Percentiles rank a stretch among this genome's conserved stretches.
These are phyloP conservation scores for Gambusia affinis DNA, from an alignment of 2,113 vertebrate species.

Conservation along the genomic window DNA sequence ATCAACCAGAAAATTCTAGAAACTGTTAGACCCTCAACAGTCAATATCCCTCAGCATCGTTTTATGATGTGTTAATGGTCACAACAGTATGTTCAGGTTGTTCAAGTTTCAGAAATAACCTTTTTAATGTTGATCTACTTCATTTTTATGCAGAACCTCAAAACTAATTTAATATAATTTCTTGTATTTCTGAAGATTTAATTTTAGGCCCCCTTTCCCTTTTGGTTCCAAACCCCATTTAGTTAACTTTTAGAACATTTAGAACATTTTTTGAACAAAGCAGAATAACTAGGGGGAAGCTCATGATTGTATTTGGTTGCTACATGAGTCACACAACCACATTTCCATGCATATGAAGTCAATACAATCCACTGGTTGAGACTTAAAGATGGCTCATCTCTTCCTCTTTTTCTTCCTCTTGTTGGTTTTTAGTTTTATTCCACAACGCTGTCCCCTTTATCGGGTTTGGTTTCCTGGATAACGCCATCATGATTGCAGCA, in stretches of 20 bases:
- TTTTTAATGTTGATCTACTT: neutral
- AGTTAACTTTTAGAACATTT: neutral
- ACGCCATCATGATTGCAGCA: slow-evolving; percentile 98
- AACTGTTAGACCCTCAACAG: neutral
- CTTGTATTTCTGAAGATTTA: neutral
- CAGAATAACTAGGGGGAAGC: too few species aligned
- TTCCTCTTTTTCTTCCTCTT: neutral
- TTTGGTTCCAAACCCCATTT: neutral
- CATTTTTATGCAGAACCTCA: neutral
- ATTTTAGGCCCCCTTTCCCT: neutral
- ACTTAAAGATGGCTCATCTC: neutral
- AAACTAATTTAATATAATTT: too few species aligned
- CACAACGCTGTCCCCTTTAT: slow-evolving; percentile 96
- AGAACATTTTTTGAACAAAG: neutral
- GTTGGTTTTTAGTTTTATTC: slow-evolving; percentile 85
- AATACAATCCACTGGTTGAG: neutral
- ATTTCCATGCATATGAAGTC: neutral
- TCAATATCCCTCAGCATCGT: too few species aligned
- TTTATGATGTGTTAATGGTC: neutral
- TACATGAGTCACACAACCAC: neutral
- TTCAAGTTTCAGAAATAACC: neutral
- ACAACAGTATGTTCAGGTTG: neutral
- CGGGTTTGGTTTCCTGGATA: slow-evolving; percentile 98
- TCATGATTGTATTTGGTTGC: too few species aligned
- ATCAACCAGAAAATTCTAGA: neutral